phyloP scores from a whole-genome alignment of 2,113 vertebrate species.

The Lutjanus erythropterus region DNA sequence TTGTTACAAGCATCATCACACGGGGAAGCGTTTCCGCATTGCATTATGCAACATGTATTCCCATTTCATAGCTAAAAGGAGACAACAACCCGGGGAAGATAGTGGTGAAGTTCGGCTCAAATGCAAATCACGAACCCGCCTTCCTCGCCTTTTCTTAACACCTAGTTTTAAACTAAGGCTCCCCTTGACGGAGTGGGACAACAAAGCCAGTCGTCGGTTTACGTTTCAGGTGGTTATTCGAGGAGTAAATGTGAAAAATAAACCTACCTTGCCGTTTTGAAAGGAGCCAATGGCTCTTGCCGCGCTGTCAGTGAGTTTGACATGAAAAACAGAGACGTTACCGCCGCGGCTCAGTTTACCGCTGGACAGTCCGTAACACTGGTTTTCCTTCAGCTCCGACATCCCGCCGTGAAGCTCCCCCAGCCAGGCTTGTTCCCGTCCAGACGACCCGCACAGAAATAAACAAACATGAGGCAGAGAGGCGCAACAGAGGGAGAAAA shows the following conservation, averaged over 20 bases:
- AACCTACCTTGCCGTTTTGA: slow-evolving; percentile 85
- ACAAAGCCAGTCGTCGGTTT: background rate
- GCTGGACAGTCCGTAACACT: slow-evolving; percentile 90
- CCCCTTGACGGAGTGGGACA: background rate
- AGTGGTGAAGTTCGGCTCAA: slow-evolving; percentile 46
- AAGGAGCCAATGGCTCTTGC: slow-evolving; percentile 89
- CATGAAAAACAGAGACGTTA: slow-evolving; percentile 90
- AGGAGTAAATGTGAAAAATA: background rate
- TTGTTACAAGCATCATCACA: slow-evolving; percentile 23
- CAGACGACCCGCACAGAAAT: background rate
- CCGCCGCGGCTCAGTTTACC: slow-evolving; percentile 83
- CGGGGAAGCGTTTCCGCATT: slow-evolving; percentile 57
- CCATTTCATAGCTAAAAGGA: slow-evolving; percentile 24
- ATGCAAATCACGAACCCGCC: slow-evolving; percentile 28
- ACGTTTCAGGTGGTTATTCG: background rate
- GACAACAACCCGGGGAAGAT: slow-evolving; percentile 26
- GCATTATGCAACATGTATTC: slow-evolving; percentile 70
- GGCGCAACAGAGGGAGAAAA: no score
- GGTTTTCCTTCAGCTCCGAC: slow-evolving; percentile 89
- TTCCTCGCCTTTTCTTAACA: background rate
- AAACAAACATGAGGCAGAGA: slow-evolving; percentile 38
- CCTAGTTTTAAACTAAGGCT: background rate
- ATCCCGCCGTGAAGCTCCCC: slow-evolving; percentile 65
- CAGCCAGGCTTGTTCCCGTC: background rate
- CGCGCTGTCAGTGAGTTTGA: slow-evolving; percentile 95